A percentile compares a stretch with the other conserved stretches of the same genome.
Conservation (phyloP, 92 coral and sea anemone genomes). For the Actinernus sp. region DNA sequence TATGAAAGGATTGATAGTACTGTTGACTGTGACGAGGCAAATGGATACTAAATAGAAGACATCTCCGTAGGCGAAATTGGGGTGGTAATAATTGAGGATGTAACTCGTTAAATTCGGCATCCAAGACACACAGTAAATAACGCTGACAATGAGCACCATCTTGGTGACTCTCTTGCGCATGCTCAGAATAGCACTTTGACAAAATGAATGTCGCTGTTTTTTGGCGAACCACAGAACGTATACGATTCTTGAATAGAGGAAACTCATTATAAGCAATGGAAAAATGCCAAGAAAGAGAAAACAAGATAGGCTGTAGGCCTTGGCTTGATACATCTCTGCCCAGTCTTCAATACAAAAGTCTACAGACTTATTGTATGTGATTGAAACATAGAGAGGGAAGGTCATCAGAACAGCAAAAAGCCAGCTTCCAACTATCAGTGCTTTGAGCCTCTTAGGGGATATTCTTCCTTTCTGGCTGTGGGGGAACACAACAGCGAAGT, state of each 20-base stretch:
- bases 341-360: constrained; percentile 43
- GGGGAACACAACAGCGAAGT: constrained; percentile 45
- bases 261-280: constrained; percentile 24
- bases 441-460: constrained; percentile 9
- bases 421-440: constrained; percentile 24
- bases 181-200: background rate
- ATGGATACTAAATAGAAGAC: constrained; percentile 1
- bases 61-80: constrained; percentile 2
- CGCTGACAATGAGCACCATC: constrained; percentile 13
- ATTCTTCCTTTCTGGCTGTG: constrained; percentile 11
- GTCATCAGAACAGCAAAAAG: constrained; percentile 19
- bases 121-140: constrained; percentile 14
- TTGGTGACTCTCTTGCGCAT: constrained; percentile 7
- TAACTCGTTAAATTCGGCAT: constrained; percentile 16
- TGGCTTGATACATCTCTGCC: constrained; percentile 24
- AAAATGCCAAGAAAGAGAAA: constrained; percentile 19
- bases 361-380: constrained; percentile 12
- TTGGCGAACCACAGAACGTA: constrained; percentile 15
- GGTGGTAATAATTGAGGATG: constrained; percentile 8
- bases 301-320: constrained; percentile 28
- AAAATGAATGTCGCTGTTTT: background rate
- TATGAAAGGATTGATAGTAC: constrained; percentile 30
- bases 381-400: constrained; percentile 25
- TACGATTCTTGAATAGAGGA: constrained; percentile 8
- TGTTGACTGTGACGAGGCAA: constrained; percentile 10